Conservation (phyloP, 2,888 invertebrate species). For the Phortica okadai region DNA sequence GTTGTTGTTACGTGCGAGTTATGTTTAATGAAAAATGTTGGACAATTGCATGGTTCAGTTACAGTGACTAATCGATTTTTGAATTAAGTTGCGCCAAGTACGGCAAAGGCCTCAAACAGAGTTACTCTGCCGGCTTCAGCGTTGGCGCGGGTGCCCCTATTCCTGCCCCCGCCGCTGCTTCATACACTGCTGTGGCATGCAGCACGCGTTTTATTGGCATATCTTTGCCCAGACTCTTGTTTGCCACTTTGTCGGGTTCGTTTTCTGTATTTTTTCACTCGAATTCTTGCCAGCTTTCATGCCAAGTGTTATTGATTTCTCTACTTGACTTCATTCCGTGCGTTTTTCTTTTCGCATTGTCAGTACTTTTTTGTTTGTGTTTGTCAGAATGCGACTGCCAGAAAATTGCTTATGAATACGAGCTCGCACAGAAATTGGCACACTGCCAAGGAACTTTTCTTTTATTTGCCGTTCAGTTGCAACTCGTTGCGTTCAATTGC, state of each 20-base stretch:
- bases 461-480: background rate
- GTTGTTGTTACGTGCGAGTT: conserved; percentile 37
- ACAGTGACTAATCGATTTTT: conserved; percentile 70
- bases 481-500: background rate
- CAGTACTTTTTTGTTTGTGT: background rate
- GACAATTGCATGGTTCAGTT: conserved; percentile 64
- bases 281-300: background rate
- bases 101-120: conserved; percentile 33
- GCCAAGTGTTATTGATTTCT: background rate
- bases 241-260: background rate
- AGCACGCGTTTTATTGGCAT: conserved; percentile 21
- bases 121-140: too few species aligned
- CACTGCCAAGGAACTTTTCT: conserved; percentile 15
- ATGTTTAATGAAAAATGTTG: conserved; percentile 59
- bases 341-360: conserved; percentile 20
- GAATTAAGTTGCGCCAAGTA: conserved; percentile 53
- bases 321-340: background rate
- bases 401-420: conserved; percentile 22
- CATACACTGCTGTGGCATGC: conserved; percentile 3
- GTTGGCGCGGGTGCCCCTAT: background rate
- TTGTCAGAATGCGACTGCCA: background rate
- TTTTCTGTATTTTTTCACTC: conserved; percentile 8
- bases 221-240: background rate
- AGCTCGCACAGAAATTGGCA: conserved; percentile 19
- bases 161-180: too few species aligned